Evolutionary conservation across 2,888 invertebrate genomes (phyloP), one percentile per base, ranked within the genome.

Genomic region (Tenthredo scrophulariae): DNA sequence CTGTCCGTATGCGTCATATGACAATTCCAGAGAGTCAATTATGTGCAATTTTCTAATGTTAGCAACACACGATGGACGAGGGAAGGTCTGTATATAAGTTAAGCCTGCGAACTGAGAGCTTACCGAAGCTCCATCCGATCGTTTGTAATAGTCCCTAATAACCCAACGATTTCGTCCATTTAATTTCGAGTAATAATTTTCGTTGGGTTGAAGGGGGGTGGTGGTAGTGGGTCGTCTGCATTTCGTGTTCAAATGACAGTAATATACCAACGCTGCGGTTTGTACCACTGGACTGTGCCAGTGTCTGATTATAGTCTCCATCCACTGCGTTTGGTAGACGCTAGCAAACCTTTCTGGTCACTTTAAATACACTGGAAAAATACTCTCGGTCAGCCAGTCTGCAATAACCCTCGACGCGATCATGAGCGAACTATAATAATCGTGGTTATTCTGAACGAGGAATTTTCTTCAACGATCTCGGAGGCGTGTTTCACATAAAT

Each of bases 151-250:
- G 83, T 70, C 83, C 67, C 83, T 91, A 90, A 91, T 88, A 88
- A 90, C 87, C 85, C 87, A 86, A 89, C 88, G 88, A 89, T 89
- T 90, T 88, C 87, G 87, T 88, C 86, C 91, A 91, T 91, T 91
- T 91, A 91, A 91, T 91, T 91, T 90, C 88, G 88, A 89, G 86
- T 83, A 83, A 83, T 29, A 83, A 83, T 83, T 67, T 83, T 67
- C 67, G 46, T 67, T 29, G 67, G 83, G 62, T 10, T 62, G 40
- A 46, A 37, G 40, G n/a, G 62, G 22, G 80, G 62, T 18, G 58
- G 77, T 15, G 80, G 70, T 18, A 4, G 29, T 26, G n/a, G 46
- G 83, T 83, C 70, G 83, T 83, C 83, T 43, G 83, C 67, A 83
- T 83, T 83, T 83, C 83, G 83, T 83, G 43, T 83, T 83, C 67